These are phyloP conservation scores for Bombus waltoni DNA, from an alignment of 1,140 invertebrate genomes.

Conservation along the genomic window DNA sequence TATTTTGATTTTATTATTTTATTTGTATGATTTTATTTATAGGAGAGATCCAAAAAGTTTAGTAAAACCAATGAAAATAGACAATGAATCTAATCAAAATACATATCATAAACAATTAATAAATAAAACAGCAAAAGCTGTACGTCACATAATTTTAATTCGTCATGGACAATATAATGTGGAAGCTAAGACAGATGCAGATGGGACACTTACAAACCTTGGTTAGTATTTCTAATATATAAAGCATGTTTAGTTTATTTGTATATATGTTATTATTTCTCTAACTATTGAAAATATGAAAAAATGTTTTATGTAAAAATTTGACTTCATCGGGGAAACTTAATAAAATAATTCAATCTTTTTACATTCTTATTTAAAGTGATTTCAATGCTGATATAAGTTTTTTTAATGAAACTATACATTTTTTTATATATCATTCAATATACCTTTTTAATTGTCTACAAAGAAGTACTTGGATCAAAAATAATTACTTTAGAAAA, in stretches of 20 bases:
- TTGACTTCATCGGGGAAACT: too few species aligned
- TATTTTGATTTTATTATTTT: constrained; percentile 6
- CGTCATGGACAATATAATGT: constrained; percentile 97
- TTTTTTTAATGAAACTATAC: too few species aligned
- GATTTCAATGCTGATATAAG: too few species aligned
- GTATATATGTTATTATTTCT: too few species aligned
- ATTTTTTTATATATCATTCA: too few species aligned
- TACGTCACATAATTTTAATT: constrained; percentile 94
- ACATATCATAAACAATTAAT: constrained; percentile 85
- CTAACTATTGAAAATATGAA: too few species aligned
- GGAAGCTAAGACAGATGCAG: constrained; percentile 88
- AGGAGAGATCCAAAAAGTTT: constrained; percentile 90
- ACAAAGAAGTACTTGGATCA: too few species aligned
- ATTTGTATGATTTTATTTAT: constrained; percentile 65
- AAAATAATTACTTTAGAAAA: too few species aligned
- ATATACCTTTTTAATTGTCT: too few species aligned
- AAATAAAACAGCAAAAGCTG: constrained; percentile 87
- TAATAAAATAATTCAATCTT: too few species aligned
- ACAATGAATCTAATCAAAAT: constrained; percentile 85
- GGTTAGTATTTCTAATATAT: constrained; percentile 82
- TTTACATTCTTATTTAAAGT: too few species aligned
- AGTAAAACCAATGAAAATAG: constrained; percentile 85
- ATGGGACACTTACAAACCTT: constrained; percentile 90
- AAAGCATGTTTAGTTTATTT: constrained; percentile 28
- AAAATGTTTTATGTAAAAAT: too few species aligned